A percentile compares a stretch with the other conserved stretches of the same genome.
Evolutionary conservation across 2,113 vertebrate species (phyloP).

Genomic region (Aspiorhynchus laticeps): DNA sequence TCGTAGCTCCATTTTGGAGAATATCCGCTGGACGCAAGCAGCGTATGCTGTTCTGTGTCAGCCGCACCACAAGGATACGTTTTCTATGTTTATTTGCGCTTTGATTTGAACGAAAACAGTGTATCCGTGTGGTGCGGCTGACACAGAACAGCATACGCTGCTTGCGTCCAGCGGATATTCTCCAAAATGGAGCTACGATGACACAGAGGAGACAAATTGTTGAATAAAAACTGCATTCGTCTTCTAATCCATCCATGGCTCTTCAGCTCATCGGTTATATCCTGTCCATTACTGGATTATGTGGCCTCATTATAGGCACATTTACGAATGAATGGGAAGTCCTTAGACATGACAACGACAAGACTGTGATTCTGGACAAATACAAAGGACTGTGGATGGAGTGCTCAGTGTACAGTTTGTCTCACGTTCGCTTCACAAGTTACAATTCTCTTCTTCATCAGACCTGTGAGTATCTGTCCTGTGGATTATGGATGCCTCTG

Average conservation of each 20-base stretch:
- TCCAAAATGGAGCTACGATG: too few species aligned
- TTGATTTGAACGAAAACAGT: too few species aligned
- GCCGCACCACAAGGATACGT: too few species aligned
- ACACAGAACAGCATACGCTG: too few species aligned
- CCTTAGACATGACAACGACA: slow-evolving; percentile 76
- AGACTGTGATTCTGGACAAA: slow-evolving; percentile 74
- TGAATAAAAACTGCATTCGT: neutral
- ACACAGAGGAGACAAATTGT: too few species aligned
- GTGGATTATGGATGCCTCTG: neutral
- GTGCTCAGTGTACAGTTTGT: slow-evolving; percentile 81
- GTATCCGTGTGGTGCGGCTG: too few species aligned
- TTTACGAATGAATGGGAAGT: slow-evolving; percentile 89
- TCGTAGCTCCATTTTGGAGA: too few species aligned
- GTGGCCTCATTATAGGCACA: slow-evolving; percentile 78
- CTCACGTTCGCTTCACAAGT: slow-evolving; percentile 79
- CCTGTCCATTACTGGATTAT: slow-evolving; percentile 80
- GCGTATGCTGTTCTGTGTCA: too few species aligned
- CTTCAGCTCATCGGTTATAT: slow-evolving; percentile 86
- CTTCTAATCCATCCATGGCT: slow-evolving; percentile 83
- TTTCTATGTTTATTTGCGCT: too few species aligned
- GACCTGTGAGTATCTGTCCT: slow-evolving; percentile 69
- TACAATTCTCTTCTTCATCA: slow-evolving; percentile 81
- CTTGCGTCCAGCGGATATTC: too few species aligned
- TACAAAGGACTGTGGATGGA: slow-evolving; percentile 89
- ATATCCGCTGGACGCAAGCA: too few species aligned